Base-by-base conservation (phyloP, 2,888 invertebrate species). In the Rhagium mordax region DNA sequence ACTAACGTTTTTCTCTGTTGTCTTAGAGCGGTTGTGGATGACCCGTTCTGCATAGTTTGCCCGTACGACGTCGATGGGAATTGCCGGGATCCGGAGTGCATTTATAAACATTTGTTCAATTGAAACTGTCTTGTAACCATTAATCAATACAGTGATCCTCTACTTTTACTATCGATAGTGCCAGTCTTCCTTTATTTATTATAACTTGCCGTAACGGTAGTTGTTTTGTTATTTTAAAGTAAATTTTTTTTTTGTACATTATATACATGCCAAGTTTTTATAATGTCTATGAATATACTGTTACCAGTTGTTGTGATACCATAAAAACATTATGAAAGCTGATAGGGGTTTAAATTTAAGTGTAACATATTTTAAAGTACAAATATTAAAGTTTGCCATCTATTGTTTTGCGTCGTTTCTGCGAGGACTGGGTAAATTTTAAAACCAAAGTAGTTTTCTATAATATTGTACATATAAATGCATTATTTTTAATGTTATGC, bases 1-100 rank as follows among this genome's bases (percentile, higher is more conserved):
- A 60, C 18, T 60, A 29, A 60, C 13, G n/a, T 3, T 60, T 61
- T 71, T 51, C 18, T 59, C 16, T 72, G 47, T 70, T 64, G 74
- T 78, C 77, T 64, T 71, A 82, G 83, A 69, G 77, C 67, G 18
- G 75, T 78, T 59, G 72, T 76, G 53, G 80, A 81, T 16, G 85
- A 87, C 78, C 87, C 87, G 1, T 81, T 85, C 70, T 81, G 80
- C 15, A 85, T 85, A 55, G 77, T 87, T 74, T 88, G 87, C 78
- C 87, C 87, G 0, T 87, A 84, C 74, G 86, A 87, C 77, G 81
- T 87, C 33, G 81, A 85, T 74, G 87, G 87, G 65, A 84, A 81
- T 24, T 88, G 87, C 75, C 82, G 86, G 69, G 87, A 88, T 78
- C 75, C 83, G 62, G 87, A 86, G 68, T 88, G 87, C 80, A 78